Percentiles rank a stretch among this genome's conserved stretches.
Conservation (phyloP, 2,113 vertebrate species). For the Andinoacara biseriatus region DNA sequence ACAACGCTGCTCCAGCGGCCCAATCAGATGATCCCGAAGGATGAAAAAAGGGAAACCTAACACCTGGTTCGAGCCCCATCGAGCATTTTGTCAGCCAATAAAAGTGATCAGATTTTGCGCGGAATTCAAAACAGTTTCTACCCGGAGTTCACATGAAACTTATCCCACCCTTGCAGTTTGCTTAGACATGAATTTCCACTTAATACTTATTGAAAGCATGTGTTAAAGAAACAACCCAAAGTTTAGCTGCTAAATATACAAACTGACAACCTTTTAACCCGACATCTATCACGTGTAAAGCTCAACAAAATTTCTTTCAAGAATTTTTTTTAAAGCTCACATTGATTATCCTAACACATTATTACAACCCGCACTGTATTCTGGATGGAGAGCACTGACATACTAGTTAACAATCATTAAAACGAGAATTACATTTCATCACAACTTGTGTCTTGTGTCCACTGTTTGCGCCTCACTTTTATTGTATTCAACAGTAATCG, state of each 20-base stretch:
- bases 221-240: background rate
- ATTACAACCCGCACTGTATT: background rate
- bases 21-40: slow-evolving; percentile 35
- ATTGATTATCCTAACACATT: background rate
- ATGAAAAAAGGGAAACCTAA: slow-evolving; percentile 35
- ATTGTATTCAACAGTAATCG: background rate
- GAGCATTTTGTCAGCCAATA: slow-evolving; percentile 59
- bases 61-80: background rate
- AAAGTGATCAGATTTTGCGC: slow-evolving; percentile 67
- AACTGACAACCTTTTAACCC: background rate
- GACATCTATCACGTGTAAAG: background rate
- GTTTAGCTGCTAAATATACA: background rate
- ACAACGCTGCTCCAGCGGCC: background rate
- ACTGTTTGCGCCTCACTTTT: background rate
- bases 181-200: slow-evolving; percentile 25
- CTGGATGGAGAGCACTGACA: background rate
- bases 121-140: slow-evolving; percentile 50
- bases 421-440: background rate
- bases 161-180: background rate
- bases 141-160: slow-evolving; percentile 11
- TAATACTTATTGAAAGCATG: slow-evolving; percentile 25
- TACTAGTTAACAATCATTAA: background rate
- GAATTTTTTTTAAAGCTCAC: background rate
- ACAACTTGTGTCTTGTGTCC: background rate
- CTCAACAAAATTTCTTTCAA: too few species aligned